Percentiles rank a stretch among this genome's conserved stretches.
phyloP scores from a whole-genome alignment of 2,888 invertebrate species.

The Agrochola lychnidis region DNA sequence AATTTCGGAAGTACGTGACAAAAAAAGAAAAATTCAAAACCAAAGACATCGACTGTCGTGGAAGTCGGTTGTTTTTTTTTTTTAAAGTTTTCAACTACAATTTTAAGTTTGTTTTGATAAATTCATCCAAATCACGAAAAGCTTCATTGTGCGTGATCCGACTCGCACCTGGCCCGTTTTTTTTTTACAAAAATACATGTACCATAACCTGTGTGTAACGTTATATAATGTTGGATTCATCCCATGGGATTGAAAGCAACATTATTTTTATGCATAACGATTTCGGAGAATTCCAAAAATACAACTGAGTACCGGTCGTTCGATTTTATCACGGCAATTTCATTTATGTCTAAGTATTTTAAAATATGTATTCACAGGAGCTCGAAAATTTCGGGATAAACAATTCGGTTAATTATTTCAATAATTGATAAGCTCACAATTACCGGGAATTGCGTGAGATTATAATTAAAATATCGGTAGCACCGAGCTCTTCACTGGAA shows the following conservation, averaged over 20 bases:
- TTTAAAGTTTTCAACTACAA: too few relatives aligned
- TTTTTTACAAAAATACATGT: too few relatives aligned
- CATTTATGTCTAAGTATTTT: not conserved
- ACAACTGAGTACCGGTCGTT: not conserved
- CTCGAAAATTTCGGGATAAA: constrained; percentile 2
- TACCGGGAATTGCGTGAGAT: constrained; percentile 8
- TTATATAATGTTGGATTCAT: not conserved
- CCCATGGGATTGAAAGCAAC: not conserved
- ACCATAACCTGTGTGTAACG: not conserved
- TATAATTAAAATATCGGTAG: constrained; percentile 21
- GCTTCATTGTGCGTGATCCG: too few relatives aligned
- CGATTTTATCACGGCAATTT: constrained; percentile 3
- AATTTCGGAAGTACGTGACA: too few relatives aligned
- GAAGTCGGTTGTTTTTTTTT: too few relatives aligned
- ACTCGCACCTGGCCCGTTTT: too few relatives aligned
- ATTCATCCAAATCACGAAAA: too few relatives aligned
- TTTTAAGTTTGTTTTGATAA: too few relatives aligned
- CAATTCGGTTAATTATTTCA: not conserved
- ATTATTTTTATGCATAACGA: not conserved
- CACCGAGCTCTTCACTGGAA: not conserved
- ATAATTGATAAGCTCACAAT: constrained; percentile 8
- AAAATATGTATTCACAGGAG: not conserved
- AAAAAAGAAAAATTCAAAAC: too few relatives aligned
- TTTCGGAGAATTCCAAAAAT: not conserved
- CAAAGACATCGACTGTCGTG: too few relatives aligned